phyloP scores from a whole-genome alignment of 2,888 invertebrate species.

The Alloscopus bannaensis region DNA sequence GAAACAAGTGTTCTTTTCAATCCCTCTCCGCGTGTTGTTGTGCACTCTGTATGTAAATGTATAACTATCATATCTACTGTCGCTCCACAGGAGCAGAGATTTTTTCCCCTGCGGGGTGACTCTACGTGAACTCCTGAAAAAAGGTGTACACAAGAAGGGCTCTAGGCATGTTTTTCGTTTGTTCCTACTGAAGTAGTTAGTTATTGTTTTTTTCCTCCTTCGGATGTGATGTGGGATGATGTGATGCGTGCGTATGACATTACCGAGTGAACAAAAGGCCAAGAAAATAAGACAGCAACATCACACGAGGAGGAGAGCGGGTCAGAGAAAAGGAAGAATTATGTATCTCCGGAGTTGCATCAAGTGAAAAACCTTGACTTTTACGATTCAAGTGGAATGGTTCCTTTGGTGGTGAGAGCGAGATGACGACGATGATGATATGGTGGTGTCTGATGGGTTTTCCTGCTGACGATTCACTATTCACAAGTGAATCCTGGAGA shows the following conservation, averaged over 20 bases:
- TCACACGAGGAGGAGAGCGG: slow-evolving; percentile 48
- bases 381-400: slow-evolving; percentile 57
- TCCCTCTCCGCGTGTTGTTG: slow-evolving; percentile 2
- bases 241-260: slow-evolving; percentile 61
- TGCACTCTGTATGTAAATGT: slow-evolving; percentile 32
- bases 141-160: slow-evolving; percentile 50
- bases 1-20: slow-evolving; percentile 57
- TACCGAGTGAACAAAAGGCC: slow-evolving; percentile 41
- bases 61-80: slow-evolving; percentile 50
- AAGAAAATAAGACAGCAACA: slow-evolving; percentile 57
- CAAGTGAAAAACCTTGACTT: slow-evolving; percentile 58
- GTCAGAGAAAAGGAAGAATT: slow-evolving; percentile 32
- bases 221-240: slow-evolving; percentile 41
- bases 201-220: slow-evolving; percentile 51
- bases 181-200: slow-evolving; percentile 34
- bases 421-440: slow-evolving; percentile 29
- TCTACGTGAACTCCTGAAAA: slow-evolving; percentile 19
- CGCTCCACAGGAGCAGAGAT: slow-evolving; percentile 60
- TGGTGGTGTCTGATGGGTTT: too few species aligned
- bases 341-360: slow-evolving; percentile 38
- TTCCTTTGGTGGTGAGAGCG: too few species aligned
- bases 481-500: slow-evolving; percentile 41
- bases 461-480: slow-evolving; percentile 43
- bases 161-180: slow-evolving; percentile 4
- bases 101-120: slow-evolving; percentile 56